phyloP scores from a whole-genome alignment of 2,113 vertebrate genomes.

The Tursiops truncatus region DNA sequence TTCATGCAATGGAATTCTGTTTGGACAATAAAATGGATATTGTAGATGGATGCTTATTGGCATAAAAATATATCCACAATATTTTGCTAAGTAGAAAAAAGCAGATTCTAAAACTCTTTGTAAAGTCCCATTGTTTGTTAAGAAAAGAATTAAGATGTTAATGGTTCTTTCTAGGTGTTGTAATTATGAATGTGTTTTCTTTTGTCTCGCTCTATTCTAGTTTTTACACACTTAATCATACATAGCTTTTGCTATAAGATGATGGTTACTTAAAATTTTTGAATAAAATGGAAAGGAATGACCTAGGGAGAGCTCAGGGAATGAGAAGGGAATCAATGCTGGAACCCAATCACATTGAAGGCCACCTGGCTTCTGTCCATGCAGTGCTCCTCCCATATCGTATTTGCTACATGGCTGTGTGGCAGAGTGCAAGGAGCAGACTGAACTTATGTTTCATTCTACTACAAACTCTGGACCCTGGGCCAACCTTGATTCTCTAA shows the following conservation, averaged over 20 bases:
- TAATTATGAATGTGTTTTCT: neutral
- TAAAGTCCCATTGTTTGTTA: neutral
- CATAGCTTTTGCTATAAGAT: neutral
- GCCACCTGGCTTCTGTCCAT: neutral
- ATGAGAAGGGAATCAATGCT: neutral
- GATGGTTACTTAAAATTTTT: neutral
- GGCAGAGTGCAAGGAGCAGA: neutral
- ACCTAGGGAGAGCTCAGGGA: neutral
- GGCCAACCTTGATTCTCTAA: neutral
- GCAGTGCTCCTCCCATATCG: neutral
- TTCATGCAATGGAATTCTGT: constrained; percentile 7
- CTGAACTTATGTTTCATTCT: neutral
- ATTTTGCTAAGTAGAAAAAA: constrained; percentile 41
- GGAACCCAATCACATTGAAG: neutral
- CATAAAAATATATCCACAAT: neutral
- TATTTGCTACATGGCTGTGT: neutral
- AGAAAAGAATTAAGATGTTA: constrained; percentile 20
- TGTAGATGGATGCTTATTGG: neutral
- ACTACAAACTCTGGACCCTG: neutral
- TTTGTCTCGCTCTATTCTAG: neutral
- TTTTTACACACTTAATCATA: neutral
- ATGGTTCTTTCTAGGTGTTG: constrained; percentile 1
- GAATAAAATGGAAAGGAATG: neutral
- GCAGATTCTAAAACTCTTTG: constrained; percentile 11
- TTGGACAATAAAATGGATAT: constrained; percentile 30